phyloP scores from a whole-genome alignment of 2,113 vertebrate species.

The Paramisgurnus dabryanus region DNA sequence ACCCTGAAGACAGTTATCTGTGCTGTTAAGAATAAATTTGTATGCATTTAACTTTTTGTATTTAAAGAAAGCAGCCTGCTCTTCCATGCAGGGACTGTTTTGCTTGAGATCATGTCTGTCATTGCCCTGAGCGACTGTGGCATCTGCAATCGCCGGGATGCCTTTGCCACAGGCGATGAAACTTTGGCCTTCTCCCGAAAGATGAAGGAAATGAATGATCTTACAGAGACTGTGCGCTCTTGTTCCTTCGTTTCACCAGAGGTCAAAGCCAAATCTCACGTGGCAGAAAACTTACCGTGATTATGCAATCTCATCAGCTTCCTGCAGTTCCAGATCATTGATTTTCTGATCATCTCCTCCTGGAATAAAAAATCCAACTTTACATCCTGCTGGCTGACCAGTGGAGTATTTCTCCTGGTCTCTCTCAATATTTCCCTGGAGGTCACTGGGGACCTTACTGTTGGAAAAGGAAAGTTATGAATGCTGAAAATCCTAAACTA shows the following conservation, averaged over 20 bases:
- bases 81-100: constrained; percentile 25
- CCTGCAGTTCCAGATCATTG: constrained; percentile 39
- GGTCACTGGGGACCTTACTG: too few relatives aligned
- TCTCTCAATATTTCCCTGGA: too few relatives aligned
- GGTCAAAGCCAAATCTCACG: constrained; percentile 26
- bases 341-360: constrained; percentile 36
- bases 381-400: background rate
- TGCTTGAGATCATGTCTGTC: constrained; percentile 47
- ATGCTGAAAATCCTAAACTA: too few relatives aligned
- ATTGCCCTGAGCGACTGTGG: constrained; percentile 46
- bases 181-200: constrained; percentile 23
- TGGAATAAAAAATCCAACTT: constrained; percentile 36
- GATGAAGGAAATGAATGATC: background rate
- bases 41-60: constrained; percentile 26
- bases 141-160: constrained; percentile 24
- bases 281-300: background rate
- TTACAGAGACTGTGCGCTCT: constrained; percentile 9
- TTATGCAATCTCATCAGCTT: constrained; percentile 33
- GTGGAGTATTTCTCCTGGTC: background rate
- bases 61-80: constrained; percentile 12
- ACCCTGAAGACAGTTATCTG: constrained; percentile 5
- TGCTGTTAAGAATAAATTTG: background rate
- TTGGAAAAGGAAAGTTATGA: too few relatives aligned
- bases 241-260: constrained; percentile 35
- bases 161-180: constrained; percentile 43